Evolutionary conservation across 1,140 invertebrate species (phyloP).

Genomic region (Hylaeus volcanicus): DNA sequence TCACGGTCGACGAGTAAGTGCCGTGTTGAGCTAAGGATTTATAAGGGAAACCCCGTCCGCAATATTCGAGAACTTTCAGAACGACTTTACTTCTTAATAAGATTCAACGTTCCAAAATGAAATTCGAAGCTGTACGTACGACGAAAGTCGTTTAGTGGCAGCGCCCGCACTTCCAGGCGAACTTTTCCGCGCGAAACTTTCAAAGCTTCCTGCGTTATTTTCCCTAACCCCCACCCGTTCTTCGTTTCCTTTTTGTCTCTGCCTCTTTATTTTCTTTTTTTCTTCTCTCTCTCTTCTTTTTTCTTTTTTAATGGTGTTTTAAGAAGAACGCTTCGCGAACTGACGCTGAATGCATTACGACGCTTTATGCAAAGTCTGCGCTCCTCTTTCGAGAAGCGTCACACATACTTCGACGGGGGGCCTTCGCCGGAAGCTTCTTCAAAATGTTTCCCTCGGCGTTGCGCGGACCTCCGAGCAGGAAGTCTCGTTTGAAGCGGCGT

Average conservation of each 20-base stretch:
- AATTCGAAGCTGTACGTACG: slow-evolving; percentile 65
- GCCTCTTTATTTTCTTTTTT: not conserved
- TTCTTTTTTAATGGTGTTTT: not conserved
- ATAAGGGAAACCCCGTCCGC: slow-evolving; percentile 55
- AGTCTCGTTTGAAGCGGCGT: no score
- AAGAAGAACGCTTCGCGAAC: slow-evolving; percentile 44
- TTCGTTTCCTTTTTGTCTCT: not conserved
- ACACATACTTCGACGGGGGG: slow-evolving; percentile 35
- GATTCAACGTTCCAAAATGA: slow-evolving; percentile 68
- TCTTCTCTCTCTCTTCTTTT: not conserved
- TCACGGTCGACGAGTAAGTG: slow-evolving; percentile 37
- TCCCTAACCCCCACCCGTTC: not conserved
- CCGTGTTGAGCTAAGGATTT: slow-evolving; percentile 57
- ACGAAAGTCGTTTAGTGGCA: slow-evolving; percentile 58
- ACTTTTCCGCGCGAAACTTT: slow-evolving; percentile 57
- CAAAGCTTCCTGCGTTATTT: slow-evolving; percentile 51
- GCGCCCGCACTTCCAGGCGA: slow-evolving; percentile 49
- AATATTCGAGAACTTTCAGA: slow-evolving; percentile 65
- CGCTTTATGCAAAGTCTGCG: slow-evolving; percentile 32
- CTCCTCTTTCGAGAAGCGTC: not conserved
- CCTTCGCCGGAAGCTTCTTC: slow-evolving; percentile 4
- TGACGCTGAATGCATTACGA: slow-evolving; percentile 49
- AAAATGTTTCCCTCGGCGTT: slow-evolving; percentile 29
- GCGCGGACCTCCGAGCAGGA: not conserved
- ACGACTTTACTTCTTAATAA: slow-evolving; percentile 70